These are phyloP conservation scores for Chaetodon trifasciatus DNA, from an alignment of 2,797 vertebrate species.

Conservation along the genomic window DNA sequence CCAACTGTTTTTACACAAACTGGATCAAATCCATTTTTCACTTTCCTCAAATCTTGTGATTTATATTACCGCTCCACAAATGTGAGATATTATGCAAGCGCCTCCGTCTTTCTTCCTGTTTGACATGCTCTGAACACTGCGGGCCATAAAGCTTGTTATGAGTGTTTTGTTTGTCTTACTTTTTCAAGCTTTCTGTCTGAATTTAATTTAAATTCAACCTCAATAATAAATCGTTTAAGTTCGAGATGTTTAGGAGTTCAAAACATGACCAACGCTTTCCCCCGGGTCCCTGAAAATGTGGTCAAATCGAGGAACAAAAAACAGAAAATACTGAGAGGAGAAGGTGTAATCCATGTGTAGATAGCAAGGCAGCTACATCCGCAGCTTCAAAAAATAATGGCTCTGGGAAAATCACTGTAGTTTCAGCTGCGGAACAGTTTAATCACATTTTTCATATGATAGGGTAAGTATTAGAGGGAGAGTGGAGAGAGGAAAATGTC, in stretches of 20 bases:
- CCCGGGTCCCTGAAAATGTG: constrained; percentile 5
- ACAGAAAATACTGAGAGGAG: constrained; percentile 31
- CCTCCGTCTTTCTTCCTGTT: not conserved
- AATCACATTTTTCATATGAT: constrained; percentile 85
- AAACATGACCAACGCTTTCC: not conserved
- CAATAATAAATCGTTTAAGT: not conserved
- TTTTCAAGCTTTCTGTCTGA: not conserved
- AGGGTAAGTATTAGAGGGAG: constrained; percentile 71
- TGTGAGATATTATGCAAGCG: not conserved
- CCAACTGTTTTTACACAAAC: constrained; percentile 3
- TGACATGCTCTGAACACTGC: not conserved
- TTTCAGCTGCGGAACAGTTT: constrained; percentile 75
- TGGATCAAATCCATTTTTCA: constrained; percentile 15
- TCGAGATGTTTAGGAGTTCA: constrained; percentile 18
- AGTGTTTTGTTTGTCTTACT: constrained; percentile 5
- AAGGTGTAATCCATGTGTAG: constrained; percentile 52
- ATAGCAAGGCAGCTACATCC: constrained; percentile 57
- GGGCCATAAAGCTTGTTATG: not conserved
- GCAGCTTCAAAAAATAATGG: constrained; percentile 71
- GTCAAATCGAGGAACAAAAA: constrained; percentile 36
- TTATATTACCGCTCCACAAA: not conserved
- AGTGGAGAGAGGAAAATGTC: constrained; percentile 71
- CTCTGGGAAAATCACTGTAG: constrained; percentile 67
- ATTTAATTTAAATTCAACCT: not conserved
- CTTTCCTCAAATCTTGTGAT: not conserved